Evolutionary conservation across 2,113 vertebrate species (phyloP), one percentile per base, ranked within the genome.

Genomic region (Gopherus evgoodei): DNA sequence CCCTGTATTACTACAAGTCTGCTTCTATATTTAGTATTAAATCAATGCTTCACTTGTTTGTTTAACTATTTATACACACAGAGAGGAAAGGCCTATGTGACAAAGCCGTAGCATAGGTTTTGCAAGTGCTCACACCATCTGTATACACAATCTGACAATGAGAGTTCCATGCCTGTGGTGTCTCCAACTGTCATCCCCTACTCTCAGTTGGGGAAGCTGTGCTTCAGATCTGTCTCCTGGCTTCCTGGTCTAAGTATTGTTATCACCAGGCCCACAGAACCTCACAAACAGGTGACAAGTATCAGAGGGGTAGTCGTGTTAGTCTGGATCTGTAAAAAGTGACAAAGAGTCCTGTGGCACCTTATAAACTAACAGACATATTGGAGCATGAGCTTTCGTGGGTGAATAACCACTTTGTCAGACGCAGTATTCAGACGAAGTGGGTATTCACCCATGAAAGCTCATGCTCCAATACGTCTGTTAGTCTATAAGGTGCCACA

Each of bases 181-280:
- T 52, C 9, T 62, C 25, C 52, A 81, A 2, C 29, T 87, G 29
- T 4, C 22, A 14, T 6, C 10, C 79, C 8, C 53, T 92, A 31
- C 83, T 50, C 11, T 90, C 72, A 38, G 59, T 21, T 21, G 7
- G 17, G 29, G 83, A 54, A 21, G 8, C 8, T 65, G 85, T 49
- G 78, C 54, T 94, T 75, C 65, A 62, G 50, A 65, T 42, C 47
- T 38, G 65, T 57, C 38, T 78, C 3, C 65, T 69, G 17, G 17
- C 65, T 69, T 69, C 65, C 65, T 69, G 35, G 0, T 11, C 59
- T 69, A 49, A n/a, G n/a, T 59, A 82, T 54, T 44, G n/a, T 0
- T 0, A 79, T 90, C 80, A 79, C 31, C 27, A 0, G 0, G 29
- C 31, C 25, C 57, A 65, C 31, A 62, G 31, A 69, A 22, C 5